Evolutionary conservation across 2,888 invertebrate genomes (phyloP).

Genomic region (Hoplodrina blanda): DNA sequence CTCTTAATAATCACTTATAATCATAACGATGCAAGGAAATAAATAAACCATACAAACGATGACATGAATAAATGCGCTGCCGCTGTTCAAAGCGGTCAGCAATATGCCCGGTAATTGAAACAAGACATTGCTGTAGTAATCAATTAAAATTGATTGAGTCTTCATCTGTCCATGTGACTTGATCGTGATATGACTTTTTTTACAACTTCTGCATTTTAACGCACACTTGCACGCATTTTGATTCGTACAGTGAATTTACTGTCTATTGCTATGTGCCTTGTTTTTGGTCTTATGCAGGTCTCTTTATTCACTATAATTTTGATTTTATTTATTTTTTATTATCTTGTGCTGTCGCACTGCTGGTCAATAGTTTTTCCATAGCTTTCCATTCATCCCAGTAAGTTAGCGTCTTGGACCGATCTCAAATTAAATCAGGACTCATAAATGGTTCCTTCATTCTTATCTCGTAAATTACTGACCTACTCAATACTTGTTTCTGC

Average conservation of each 20-base stretch:
- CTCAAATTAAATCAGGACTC: too few species aligned
- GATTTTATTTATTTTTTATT: too few species aligned
- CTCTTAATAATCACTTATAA: too few species aligned
- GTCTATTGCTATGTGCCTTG: too few species aligned
- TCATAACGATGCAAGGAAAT: conserved; percentile 33
- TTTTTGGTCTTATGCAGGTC: too few species aligned
- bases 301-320: too few species aligned
- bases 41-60: conserved; percentile 35
- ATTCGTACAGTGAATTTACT: not conserved
- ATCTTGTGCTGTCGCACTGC: too few species aligned
- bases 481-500: not conserved
- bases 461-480: conserved; percentile 13
- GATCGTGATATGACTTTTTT: conserved; percentile 35
- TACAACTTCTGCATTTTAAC: conserved; percentile 17
- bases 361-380: too few species aligned
- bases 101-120: conserved; percentile 33
- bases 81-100: conserved; percentile 17
- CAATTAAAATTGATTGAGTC: conserved; percentile 58
- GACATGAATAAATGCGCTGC: conserved; percentile 29
- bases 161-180: conserved; percentile 36
- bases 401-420: too few species aligned
- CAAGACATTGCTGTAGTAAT: conserved; percentile 31
- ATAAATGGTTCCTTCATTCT: not conserved
- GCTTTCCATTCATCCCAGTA: too few species aligned
- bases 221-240: not conserved